Percentiles rank a stretch among this genome's conserved stretches.
Conservation (phyloP, 2,797 vertebrate species). For the Smutsia temminckii region DNA sequence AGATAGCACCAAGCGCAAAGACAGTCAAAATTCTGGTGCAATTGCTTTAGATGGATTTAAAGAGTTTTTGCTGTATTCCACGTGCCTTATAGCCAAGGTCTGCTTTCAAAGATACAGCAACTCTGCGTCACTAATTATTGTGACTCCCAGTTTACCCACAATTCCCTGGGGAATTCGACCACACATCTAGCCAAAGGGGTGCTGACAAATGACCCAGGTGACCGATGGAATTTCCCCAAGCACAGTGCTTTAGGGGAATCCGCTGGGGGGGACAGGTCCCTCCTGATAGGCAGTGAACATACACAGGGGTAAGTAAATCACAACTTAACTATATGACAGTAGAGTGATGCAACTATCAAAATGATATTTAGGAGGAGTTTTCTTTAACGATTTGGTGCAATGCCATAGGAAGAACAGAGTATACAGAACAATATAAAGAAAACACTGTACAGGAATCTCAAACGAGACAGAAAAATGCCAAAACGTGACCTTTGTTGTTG, state of each 20-base stretch:
- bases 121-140: neutral
- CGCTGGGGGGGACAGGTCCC: rapidly evolving
- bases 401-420: neutral
- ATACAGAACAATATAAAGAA: neutral
- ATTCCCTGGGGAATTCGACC: neutral
- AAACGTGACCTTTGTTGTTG: neutral
- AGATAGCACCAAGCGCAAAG: neutral
- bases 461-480: neutral
- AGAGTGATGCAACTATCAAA: neutral
- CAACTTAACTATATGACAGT: neutral
- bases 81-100: neutral
- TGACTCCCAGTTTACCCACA: neutral
- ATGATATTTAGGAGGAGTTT: neutral
- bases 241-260: neutral
- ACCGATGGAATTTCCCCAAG: neutral
- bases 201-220: neutral
- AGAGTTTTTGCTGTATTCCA: rapidly evolving
- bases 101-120: neutral
- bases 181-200: neutral
- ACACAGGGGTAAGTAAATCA: neutral
- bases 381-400: neutral
- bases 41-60: neutral
- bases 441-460: neutral
- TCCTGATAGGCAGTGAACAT: neutral
- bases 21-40: neutral